Conservation (phyloP, 1,140 invertebrate genomes). For the Hycleus phaleratus region DNA sequence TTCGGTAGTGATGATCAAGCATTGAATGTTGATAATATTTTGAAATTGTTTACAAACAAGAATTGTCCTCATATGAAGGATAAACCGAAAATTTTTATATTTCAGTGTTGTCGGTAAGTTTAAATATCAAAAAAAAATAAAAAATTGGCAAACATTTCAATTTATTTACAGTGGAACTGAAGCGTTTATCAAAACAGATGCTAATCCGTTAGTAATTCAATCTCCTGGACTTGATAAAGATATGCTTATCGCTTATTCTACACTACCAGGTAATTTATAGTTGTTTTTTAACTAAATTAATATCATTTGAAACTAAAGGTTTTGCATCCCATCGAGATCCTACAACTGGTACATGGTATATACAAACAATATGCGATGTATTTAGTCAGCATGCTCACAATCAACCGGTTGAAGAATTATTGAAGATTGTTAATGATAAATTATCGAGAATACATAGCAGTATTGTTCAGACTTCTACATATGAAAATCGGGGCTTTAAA, state of each 20-base stretch:
- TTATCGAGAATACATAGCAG: constrained; percentile 30
- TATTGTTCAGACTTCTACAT: constrained; percentile 47
- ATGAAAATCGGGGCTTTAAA: constrained; percentile 52
- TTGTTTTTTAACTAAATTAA: constrained; percentile 15
- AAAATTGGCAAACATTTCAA: too few species aligned
- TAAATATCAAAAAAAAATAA: background rate
- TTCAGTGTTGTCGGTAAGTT: constrained; percentile 45
- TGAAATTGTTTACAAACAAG: constrained; percentile 52
- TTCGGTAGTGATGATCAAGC: constrained; percentile 42
- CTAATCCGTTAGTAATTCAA: constrained; percentile 10
- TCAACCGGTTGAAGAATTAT: constrained; percentile 55
- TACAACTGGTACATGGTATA: constrained; percentile 61
- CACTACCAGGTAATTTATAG: constrained; percentile 21
- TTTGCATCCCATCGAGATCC: constrained; percentile 56
- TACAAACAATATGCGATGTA: constrained; percentile 63
- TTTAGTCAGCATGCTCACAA: constrained; percentile 59
- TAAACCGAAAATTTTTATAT: constrained; percentile 74
- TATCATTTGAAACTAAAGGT: constrained; percentile 36
- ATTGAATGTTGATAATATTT: constrained; percentile 43
- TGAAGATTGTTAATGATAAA: constrained; percentile 51
- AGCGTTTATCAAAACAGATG: constrained; percentile 11
- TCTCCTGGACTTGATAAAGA: constrained; percentile 12
- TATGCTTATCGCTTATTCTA: constrained; percentile 25
- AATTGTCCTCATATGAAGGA: constrained; percentile 50
- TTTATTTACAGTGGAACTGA: background rate